Evolutionary conservation across 1,140 invertebrate genomes (phyloP), one percentile per base, ranked within the genome.

Genomic region (Drosophila baimaii): DNA sequence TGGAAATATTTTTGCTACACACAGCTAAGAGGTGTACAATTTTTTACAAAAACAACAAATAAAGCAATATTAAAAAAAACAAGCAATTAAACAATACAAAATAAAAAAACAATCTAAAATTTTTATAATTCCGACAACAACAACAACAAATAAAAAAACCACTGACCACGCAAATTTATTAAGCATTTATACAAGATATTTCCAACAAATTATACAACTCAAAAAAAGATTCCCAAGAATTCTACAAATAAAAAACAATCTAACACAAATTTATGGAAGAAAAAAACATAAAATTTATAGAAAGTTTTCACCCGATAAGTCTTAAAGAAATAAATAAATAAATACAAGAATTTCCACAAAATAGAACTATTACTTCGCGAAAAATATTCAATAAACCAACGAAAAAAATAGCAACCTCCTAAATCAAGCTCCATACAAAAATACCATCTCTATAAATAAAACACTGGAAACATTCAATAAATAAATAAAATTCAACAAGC

Each of bases 1-100:
- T 49, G 47, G 21, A 73, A 73, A 43, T 62, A 74, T 73, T 73
- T 73, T 72, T 46, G 17, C 73, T 72, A 72, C 69, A 49, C 66
- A 49, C 62, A 13, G 61, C 15, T 6, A 33, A 41, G 21, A 52
- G 33, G 44, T 69, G 44, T 43, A 31, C 35, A 9, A 43, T 43
- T 55, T 52, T 55, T 55, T 25, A 62, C 27, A 33, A 17, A 33
- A 63, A 9, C 13, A 15, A n/a, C 29, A 21, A 37, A 23, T 23
- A 39, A 49, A 56, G 33, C 70, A 55, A 63, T 19, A 35, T 27
- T 39, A 33, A 35, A 33, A 66, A 19, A 46, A 17, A 47, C 23
- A 31, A 49, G 23, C 29, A 64, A 66, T 41, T 25, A 29, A 19
- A 54, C 23, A 68, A 68, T 13, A 17, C n/a, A 23, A 44, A 52